Percentiles rank a stretch among this genome's conserved stretches.
phyloP scores from a whole-genome alignment of 2,797 vertebrate genomes.

The Clamator glandarius region DNA sequence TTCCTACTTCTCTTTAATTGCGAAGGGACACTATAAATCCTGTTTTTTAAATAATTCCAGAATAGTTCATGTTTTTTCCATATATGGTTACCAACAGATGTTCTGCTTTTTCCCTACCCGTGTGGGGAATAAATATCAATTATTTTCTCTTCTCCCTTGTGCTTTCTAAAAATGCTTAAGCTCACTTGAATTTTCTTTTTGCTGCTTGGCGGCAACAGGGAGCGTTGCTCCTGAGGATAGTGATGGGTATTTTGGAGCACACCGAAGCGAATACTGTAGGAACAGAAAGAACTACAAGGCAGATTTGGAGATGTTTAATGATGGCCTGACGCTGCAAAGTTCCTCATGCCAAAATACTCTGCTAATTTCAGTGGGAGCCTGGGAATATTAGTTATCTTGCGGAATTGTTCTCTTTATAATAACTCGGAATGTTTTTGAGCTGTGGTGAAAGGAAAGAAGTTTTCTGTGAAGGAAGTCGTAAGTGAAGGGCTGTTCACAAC shows the following conservation, averaged over 20 bases:
- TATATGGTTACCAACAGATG: neutral
- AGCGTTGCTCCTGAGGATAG: neutral
- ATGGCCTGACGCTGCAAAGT: neutral
- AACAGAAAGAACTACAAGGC: neutral
- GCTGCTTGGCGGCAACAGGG: neutral
- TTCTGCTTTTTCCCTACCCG: neutral
- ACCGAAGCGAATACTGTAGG: neutral
- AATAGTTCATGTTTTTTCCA: rapidly evolving
- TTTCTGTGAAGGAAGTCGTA: neutral
- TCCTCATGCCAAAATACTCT: neutral
- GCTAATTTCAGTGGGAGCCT: neutral
- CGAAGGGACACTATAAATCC: neutral
- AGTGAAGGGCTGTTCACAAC: neutral
- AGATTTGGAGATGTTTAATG: neutral
- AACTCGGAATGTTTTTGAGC: neutral
- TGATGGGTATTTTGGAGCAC: neutral
- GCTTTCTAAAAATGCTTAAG: neutral
- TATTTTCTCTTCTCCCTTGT: neutral
- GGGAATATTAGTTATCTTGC: neutral
- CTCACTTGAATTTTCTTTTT: neutral
- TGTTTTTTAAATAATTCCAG: neutral
- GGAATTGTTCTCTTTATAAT: neutral
- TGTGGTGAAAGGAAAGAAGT: neutral
- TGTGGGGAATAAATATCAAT: neutral
- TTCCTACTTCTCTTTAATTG: neutral